Conservation (phyloP, 2,113 vertebrate species). For the Anseranas semipalmata region DNA sequence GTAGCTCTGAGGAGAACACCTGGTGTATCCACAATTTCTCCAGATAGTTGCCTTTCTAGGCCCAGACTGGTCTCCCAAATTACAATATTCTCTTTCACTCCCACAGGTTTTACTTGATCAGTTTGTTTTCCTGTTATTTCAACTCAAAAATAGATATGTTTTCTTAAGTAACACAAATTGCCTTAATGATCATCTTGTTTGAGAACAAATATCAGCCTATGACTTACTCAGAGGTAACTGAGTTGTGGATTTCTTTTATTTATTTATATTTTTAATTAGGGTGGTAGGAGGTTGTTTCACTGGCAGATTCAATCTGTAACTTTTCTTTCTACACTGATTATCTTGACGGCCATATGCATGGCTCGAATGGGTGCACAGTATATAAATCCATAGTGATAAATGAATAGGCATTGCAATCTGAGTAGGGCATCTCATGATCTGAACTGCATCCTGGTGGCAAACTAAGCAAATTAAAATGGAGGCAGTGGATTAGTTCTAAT, state of each 20-base stretch:
- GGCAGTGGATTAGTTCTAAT: background rate
- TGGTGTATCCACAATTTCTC: background rate
- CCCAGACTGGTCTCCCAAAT: background rate
- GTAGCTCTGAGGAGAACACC: background rate
- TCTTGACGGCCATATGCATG: background rate
- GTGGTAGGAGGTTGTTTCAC: constrained; percentile 13
- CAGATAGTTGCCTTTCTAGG: background rate
- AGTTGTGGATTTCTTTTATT: background rate
- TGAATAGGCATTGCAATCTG: background rate
- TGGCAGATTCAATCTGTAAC: background rate
- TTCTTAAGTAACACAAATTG: constrained; percentile 27
- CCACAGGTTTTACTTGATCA: background rate
- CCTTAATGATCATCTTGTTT: constrained; percentile 60
- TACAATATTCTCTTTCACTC: background rate
- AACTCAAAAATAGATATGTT: constrained; percentile 6
- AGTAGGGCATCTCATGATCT: background rate
- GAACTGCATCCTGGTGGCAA: background rate
- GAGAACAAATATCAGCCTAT: constrained; percentile 53
- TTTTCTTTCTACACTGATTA: background rate
- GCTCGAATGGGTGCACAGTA: background rate
- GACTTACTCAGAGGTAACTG: background rate
- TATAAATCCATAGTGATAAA: background rate
- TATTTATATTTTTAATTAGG: background rate
- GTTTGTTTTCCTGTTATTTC: constrained; percentile 34
- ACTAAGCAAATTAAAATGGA: background rate